Evolutionary conservation across 2,888 invertebrate genomes (phyloP).

Genomic region (Acronicta alni): DNA sequence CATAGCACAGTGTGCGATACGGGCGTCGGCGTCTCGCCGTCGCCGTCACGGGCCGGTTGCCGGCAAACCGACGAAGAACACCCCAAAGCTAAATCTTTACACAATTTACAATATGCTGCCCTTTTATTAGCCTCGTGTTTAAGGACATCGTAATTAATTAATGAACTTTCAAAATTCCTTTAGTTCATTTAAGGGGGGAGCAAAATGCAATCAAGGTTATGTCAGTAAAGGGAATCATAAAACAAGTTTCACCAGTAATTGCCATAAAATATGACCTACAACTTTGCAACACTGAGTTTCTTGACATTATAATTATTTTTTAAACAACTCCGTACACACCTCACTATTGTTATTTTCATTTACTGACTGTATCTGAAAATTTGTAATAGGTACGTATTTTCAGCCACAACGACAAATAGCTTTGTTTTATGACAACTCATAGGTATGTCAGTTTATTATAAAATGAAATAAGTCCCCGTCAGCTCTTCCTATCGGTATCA

Average conservation of each 20-base stretch:
- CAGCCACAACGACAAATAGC: conserved; percentile 28
- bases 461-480: conserved; percentile 48
- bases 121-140: conserved; percentile 49
- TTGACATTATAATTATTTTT: conserved; percentile 15
- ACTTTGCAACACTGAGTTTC: conserved; percentile 3
- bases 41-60: conserved; percentile 76
- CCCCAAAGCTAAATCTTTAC: conserved; percentile 61
- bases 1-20: conserved; percentile 37
- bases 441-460: conserved; percentile 35
- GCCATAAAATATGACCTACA: conserved; percentile 36
- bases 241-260: conserved; percentile 22
- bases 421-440: conserved; percentile 37
- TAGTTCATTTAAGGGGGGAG: conserved; percentile 26
- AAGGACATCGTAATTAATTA: conserved; percentile 44
- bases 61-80: conserved; percentile 61
- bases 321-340: neutral
- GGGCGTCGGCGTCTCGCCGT: conserved; percentile 67
- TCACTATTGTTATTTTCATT: conserved; percentile 15
- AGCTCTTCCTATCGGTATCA: conserved; percentile 53
- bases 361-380: neutral
- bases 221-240: conserved; percentile 35
- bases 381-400: conserved; percentile 10
- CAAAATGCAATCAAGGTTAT: conserved; percentile 40
- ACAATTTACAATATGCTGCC: conserved; percentile 45
- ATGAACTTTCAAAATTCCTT: conserved; percentile 49